Percentiles rank a stretch among this genome's conserved stretches.
These are phyloP conservation scores for Cochlearius cochlearius DNA, from an alignment of 2,113 vertebrate genomes.

Conservation along the genomic window DNA sequence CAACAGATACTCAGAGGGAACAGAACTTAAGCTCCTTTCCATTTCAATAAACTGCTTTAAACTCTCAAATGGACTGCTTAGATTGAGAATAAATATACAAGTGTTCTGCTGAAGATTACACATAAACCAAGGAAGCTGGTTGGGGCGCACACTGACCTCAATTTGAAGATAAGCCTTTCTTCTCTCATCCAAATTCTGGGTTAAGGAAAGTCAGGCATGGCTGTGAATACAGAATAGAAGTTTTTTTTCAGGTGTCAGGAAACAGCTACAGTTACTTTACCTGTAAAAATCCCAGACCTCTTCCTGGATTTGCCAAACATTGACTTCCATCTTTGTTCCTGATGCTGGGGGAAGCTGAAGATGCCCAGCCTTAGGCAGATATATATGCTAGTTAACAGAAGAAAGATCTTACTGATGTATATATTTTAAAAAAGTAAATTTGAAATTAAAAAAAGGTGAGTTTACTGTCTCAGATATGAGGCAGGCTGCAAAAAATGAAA, in stretches of 20 bases:
- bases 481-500: not conserved
- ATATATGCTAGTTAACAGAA: not conserved
- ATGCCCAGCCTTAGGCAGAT: not conserved
- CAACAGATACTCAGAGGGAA: not conserved
- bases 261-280: not conserved
- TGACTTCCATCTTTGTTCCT: not conserved
- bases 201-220: not conserved
- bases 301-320: not conserved
- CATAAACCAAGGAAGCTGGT: not conserved
- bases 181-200: not conserved
- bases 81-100: not conserved
- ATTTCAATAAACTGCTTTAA: not conserved
- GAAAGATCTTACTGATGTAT: not conserved
- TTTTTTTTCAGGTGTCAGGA: not conserved
- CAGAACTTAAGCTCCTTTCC: not conserved
- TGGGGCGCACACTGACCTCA: not conserved
- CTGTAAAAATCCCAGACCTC: not conserved
- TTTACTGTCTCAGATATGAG: not conserved
- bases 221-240: not conserved
- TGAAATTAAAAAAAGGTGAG: not conserved
- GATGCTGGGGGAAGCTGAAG: not conserved
- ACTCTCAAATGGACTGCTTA: not conserved
- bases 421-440: not conserved
- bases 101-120: not conserved
- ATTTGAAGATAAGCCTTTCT: not conserved